Evolutionary conservation across 2,113 vertebrate genomes (phyloP).

Genomic region (Myotis davidii): DNA sequence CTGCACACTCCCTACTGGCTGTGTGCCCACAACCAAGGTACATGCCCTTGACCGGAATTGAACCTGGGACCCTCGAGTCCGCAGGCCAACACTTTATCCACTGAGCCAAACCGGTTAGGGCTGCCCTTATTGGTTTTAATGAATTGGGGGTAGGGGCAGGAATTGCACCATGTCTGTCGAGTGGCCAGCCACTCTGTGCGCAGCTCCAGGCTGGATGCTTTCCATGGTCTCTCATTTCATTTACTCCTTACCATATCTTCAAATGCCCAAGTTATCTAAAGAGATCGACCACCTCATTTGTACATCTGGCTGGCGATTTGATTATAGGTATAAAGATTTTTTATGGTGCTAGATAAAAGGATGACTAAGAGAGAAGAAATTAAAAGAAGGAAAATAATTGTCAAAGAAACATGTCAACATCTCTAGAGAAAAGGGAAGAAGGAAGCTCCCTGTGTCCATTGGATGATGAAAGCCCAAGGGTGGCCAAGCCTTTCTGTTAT

Average conservation of each 20-base stretch:
- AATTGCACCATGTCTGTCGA: not conserved
- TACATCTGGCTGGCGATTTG: not conserved
- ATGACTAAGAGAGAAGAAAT: not conserved
- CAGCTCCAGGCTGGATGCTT: not conserved
- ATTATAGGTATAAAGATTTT: constrained; percentile 31
- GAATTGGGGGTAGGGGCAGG: not conserved
- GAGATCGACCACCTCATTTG: not conserved
- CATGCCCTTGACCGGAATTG: too few species aligned
- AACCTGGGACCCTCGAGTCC: too few species aligned
- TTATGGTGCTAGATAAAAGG: not conserved
- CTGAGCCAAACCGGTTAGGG: too few species aligned
- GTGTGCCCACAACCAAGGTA: too few species aligned
- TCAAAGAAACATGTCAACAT: not conserved
- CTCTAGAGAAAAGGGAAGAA: not conserved
- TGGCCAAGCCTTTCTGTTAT: not conserved
- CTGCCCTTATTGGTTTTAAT: not conserved
- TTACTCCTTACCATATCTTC: not conserved
- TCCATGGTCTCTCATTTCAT: constrained; percentile 9
- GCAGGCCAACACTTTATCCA: too few species aligned
- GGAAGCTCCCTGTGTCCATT: not conserved
- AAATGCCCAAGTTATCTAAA: constrained; percentile 41
- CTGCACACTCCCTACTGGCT: too few species aligned
- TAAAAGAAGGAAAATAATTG: not conserved
- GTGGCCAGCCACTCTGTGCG: not conserved
- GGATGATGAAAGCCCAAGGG: not conserved